These are phyloP conservation scores for Allobates femoralis DNA, from an alignment of 2,797 vertebrate species.

Conservation along the genomic window DNA sequence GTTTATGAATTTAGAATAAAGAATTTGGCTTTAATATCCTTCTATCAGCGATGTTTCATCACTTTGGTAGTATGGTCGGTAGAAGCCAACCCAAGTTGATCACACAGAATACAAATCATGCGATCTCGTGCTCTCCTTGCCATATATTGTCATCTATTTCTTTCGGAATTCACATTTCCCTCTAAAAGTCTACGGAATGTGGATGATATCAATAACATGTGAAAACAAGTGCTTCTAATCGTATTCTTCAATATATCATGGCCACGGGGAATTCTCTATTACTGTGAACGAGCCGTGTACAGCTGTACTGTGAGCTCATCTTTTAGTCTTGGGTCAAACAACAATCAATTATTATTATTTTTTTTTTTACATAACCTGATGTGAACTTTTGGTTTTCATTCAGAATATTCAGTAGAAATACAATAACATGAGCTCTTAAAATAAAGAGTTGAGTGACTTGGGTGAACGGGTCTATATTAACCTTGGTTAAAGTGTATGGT, in stretches of 20 bases:
- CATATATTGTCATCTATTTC: slow-evolving; percentile 14
- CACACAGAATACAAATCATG: not conserved
- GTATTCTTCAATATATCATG: slow-evolving; percentile 15
- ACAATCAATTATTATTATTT: slow-evolving; percentile 28
- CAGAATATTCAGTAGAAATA: not conserved
- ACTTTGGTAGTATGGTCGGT: too few relatives aligned
- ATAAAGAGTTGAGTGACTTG: too few relatives aligned
- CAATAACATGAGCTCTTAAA: not conserved
- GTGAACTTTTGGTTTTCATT: slow-evolving; percentile 29
- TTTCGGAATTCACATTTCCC: not conserved
- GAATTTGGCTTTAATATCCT: too few relatives aligned
- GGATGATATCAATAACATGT: slow-evolving; percentile 40
- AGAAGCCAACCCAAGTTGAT: too few relatives aligned
- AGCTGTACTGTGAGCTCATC: slow-evolving; percentile 56
- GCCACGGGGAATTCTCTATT: slow-evolving; percentile 34
- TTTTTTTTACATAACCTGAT: slow-evolving; percentile 30
- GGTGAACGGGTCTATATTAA: too few relatives aligned
- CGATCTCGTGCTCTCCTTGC: not conserved
- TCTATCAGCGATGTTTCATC: too few relatives aligned
- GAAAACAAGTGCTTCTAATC: slow-evolving; percentile 13
- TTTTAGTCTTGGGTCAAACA: slow-evolving; percentile 7
- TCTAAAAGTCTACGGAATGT: slow-evolving; percentile 20
- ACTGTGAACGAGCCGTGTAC: not conserved
- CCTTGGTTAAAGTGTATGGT: not conserved
- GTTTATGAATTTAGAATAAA: too few relatives aligned